Evolutionary conservation across 2,113 vertebrate species (phyloP).

Genomic region (Elachura formosa): DNA sequence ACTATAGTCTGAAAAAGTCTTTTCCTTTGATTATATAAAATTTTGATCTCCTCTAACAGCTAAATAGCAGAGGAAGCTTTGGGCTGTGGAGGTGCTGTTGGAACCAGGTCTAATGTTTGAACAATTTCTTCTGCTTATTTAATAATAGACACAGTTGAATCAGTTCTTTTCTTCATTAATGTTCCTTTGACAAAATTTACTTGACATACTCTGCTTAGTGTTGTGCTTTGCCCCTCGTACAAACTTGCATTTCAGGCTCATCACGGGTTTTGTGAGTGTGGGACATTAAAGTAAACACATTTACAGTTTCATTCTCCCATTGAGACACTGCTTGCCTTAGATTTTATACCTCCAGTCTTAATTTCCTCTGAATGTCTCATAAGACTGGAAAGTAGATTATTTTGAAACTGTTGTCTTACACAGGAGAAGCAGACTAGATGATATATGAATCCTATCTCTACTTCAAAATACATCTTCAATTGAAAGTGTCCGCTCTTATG

Average conservation of each 20-base stretch:
- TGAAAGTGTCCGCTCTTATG: not conserved
- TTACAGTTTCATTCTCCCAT: not conserved
- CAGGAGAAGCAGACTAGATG: not conserved
- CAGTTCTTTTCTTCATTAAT: not conserved
- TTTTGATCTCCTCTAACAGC: not conserved
- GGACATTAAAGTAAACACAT: not conserved
- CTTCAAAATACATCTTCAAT: not conserved
- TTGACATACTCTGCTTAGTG: not conserved
- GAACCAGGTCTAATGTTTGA: not conserved
- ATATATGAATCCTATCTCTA: not conserved
- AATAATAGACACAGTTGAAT: not conserved
- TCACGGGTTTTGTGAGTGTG: not conserved
- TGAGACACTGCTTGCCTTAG: not conserved
- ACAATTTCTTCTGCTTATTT: conserved; percentile 42
- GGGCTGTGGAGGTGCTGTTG: not conserved
- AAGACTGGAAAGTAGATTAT: not conserved
- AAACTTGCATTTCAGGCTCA: not conserved
- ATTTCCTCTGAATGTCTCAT: not conserved
- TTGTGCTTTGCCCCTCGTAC: not conserved
- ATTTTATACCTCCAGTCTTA: not conserved
- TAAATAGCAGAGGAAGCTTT: not conserved
- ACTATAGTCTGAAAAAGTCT: not conserved
- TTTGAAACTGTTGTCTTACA: not conserved
- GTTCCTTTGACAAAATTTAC: conserved; percentile 6
- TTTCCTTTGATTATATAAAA: not conserved